Base-by-base conservation (phyloP, 2,888 invertebrate genomes). In the Volucella inanis region DNA sequence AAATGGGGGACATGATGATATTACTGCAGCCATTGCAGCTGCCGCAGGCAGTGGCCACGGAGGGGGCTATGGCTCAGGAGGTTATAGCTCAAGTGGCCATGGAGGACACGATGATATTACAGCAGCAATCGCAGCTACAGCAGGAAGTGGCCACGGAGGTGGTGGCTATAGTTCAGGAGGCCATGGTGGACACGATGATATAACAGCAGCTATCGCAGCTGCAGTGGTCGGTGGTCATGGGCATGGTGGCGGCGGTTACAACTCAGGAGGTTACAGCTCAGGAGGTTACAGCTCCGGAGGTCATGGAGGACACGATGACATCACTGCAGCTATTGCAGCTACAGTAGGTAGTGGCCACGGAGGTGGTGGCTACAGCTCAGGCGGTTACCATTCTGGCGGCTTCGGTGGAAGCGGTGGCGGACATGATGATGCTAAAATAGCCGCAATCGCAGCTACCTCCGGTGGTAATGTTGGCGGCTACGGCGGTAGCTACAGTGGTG, bases 251-350 rank as follows among this genome's bases (percentile, higher is more conserved):
- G 64, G 64, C 41, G 62, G 64, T 1, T n/a, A n/a, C n/a, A n/a
- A n/a, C n/a, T n/a, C n/a, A n/a, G 61, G 31, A 2, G 59, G 50
- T 50, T 76, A 74, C 18, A 74, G 64, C 9, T 78, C 77, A 64
- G 77, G 67, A 18, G 76, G 76, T 6, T 55, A 65, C 38, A 47
- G 78, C 18, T 15, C 64, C n/a, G 11, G 47, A 9, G 65, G 65
- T 41, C 74, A 75, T 22, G 79, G 70, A 43, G 76, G 68, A 15
- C 68, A 77, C 18, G 75, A 74, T 41, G 74, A 74, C 12, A 54
- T 54, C 38, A 74, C 57, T 9, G 85, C 85, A n/a, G 85, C 85
- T 6, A 85, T 85, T 59, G 75, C 75, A 12, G 84, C 84, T 9
- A 64, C 74, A 2, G 86, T 22, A 80, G 88, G 3, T 77, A 77